A percentile compares a stretch with the other conserved stretches of the same genome.
phyloP scores from a whole-genome alignment of 2,888 invertebrate genomes.

The Crematogaster levior region DNA sequence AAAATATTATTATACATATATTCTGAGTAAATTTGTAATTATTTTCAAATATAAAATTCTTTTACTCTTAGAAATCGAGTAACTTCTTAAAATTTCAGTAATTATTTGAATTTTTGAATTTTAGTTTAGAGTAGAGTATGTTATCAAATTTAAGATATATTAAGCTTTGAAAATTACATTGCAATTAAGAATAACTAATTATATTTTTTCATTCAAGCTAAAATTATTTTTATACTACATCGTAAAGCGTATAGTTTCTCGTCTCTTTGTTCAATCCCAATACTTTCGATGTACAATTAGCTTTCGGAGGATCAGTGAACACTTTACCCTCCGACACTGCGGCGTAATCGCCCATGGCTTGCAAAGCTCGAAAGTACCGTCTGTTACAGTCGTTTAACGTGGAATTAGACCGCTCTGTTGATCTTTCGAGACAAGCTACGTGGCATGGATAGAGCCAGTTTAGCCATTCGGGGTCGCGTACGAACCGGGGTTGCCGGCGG shows the following conservation, averaged over 20 bases:
- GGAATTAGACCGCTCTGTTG: slow-evolving; percentile 56
- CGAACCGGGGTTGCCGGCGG: slow-evolving; percentile 22
- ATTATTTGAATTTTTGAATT: neutral
- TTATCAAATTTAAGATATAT: neutral
- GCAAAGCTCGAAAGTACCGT: slow-evolving; percentile 54
- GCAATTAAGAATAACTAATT: neutral
- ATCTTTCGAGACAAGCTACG: slow-evolving; percentile 55
- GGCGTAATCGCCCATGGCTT: slow-evolving; percentile 49
- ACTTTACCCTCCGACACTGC: slow-evolving; percentile 24
- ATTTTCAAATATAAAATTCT: neutral
- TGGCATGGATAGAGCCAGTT: slow-evolving; percentile 55
- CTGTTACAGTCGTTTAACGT: slow-evolving; percentile 55
- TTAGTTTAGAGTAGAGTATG: neutral
- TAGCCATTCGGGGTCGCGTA: slow-evolving; percentile 55
- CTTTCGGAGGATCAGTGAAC: slow-evolving; percentile 10
- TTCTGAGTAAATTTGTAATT: neutral
- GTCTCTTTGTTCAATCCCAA: neutral
- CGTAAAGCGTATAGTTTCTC: neutral
- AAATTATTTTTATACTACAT: neutral
- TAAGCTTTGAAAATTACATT: neutral
- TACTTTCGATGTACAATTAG: slow-evolving; percentile 39
- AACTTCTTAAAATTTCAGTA: too few species aligned
- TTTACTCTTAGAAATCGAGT: neutral
- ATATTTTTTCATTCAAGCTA: neutral
- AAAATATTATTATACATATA: neutral